phyloP scores from a whole-genome alignment of 1,140 invertebrate species.

The Aphis craccivora region DNA sequence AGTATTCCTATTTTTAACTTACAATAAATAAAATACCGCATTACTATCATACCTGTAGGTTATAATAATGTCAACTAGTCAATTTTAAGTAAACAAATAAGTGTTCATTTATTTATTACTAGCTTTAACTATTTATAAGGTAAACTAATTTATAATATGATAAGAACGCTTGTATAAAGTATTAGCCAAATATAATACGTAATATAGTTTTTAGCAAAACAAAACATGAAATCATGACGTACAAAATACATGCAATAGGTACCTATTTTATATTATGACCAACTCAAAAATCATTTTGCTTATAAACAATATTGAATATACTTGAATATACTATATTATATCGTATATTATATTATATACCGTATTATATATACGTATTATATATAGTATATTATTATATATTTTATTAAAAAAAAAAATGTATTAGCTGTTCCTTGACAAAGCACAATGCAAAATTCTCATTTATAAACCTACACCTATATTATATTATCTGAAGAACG shows the following conservation, averaged over 20 bases:
- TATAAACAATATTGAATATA: background rate
- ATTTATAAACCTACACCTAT: background rate
- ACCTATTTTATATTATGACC: background rate
- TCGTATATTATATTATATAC: no score
- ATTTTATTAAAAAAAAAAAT: background rate
- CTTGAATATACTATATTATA: no score
- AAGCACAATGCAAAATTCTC: background rate
- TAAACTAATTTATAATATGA: background rate
- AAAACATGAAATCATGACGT: background rate
- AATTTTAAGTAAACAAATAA: background rate
- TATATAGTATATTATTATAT: no score
- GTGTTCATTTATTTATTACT: background rate
- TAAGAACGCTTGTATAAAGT: background rate
- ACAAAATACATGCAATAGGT: background rate
- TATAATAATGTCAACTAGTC: background rate
- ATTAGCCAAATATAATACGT: background rate
- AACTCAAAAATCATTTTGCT: background rate
- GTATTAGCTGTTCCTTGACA: background rate
- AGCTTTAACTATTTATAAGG: background rate
- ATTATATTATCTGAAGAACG: background rate
- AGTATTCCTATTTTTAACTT: background rate
- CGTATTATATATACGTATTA: background rate
- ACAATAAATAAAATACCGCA: background rate
- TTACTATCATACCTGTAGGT: no score
- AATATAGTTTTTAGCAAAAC: background rate